Conservation (phyloP, 2,113 vertebrate species). For the Emydocephalus ijimae region DNA sequence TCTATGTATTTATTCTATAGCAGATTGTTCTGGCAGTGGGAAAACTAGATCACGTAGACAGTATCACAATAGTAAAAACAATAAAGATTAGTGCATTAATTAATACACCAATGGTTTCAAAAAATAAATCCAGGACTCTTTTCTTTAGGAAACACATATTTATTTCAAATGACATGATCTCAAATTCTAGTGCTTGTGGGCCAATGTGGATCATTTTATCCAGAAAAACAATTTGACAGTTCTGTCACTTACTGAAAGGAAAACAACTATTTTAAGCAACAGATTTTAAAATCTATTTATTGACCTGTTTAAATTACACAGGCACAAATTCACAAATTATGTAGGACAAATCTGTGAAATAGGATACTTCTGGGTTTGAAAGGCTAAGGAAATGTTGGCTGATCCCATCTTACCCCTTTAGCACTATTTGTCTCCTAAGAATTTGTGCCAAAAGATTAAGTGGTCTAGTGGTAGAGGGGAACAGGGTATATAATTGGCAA, state of each 20-base stretch:
- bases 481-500: neutral
- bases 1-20: neutral
- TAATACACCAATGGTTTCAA: neutral
- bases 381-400: neutral
- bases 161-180: neutral
- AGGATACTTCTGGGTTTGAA: neutral
- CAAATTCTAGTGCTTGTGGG: neutral
- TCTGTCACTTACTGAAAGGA: neutral
- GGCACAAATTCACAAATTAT: neutral
- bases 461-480: no score
- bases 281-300: neutral
- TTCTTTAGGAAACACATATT: neutral
- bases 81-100: neutral
- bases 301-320: neutral
- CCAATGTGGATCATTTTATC: neutral
- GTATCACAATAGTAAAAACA: no score
- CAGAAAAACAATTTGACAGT: neutral
- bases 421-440: neutral
- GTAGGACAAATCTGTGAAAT: no score
- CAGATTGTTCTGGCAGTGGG: neutral
- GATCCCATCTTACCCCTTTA: neutral
- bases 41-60: neutral
- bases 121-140: neutral
- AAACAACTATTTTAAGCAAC: neutral
- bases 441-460: neutral